Base-by-base conservation (phyloP, 2,888 invertebrate genomes). In the Opisthograptis luteolata region DNA sequence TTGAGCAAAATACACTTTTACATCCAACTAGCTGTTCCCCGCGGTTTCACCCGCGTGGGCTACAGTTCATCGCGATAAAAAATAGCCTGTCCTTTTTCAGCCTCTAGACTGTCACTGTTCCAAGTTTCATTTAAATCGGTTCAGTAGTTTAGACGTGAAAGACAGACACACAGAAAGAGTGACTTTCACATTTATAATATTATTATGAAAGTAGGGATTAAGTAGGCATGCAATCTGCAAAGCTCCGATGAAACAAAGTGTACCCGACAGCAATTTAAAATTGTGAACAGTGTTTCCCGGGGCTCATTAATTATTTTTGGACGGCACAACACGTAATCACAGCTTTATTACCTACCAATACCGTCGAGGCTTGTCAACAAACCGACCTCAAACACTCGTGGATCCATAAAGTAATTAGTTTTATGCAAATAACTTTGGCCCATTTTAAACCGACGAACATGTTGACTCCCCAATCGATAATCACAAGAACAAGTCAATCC, bases 391-490 rank as follows among this genome's bases (percentile, higher is more conserved):
- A 70, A 69, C 66, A 68, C 62, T 62, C 43, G 56, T 55, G 56
- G 55, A 62, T 56, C 63, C 57, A 44, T 43, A 51, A 47, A 43
- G 53, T 76, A 75, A 77, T 76, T 74, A 73, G 66, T 72, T 76
- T 70, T 73, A 76, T 76, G 77, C 70, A 72, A 76, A 76, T 76
- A 68, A 50, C 51, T 53, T 49, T 46, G 34, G 51, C 42, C 55
- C 57, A 49, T 60, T 65, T 58, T 63, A 67, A 66, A 58, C 59
- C 46, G 17, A 17, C 42, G 45, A 49, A 42, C 51, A 42, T 50
- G 36, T 30, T 25, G 36, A 40, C 13, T 37, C 39, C 31, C 31
- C 17, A 40, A 59, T 51, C 51, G 48, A 53, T 50, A 40, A 17
- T 42, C 37, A 37, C 8, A 41, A 54, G 46, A 53, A 42, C 51